A percentile compares a stretch with the other conserved stretches of the same genome.
phyloP scores from a whole-genome alignment of 2,113 vertebrate species.

The Lethenteron reissneri region DNA sequence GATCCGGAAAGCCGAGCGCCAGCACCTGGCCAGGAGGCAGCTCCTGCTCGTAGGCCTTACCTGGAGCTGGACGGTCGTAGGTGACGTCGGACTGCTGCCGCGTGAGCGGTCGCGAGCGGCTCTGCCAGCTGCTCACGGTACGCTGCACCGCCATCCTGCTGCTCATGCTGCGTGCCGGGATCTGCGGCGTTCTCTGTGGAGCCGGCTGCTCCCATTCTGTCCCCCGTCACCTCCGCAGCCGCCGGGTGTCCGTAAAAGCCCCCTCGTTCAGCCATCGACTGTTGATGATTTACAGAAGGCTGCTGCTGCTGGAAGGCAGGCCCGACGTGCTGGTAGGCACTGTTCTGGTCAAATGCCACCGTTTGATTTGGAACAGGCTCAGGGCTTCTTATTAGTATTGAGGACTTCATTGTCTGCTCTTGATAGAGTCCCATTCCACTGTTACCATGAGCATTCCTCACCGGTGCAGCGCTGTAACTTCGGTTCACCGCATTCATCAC shows the following conservation, averaged over 20 bases:
- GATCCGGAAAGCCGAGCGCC: neutral
- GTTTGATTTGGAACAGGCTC: no score
- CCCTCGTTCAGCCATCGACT: neutral
- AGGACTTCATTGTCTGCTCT: no score
- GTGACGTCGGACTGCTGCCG: neutral
- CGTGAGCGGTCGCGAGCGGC: neutral
- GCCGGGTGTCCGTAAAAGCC: no score
- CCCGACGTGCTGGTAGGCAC: neutral
- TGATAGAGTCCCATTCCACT: neutral
- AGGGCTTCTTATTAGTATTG: no score
- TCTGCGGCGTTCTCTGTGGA: slow-evolving; percentile 24
- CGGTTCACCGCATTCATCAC: neutral
- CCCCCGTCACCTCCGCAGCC: no score
- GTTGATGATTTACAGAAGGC: neutral
- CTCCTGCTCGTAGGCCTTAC: neutral
- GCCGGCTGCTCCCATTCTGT: no score
- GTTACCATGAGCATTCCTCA: no score
- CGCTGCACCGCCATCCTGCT: slow-evolving; percentile 84
- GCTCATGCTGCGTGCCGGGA: slow-evolving; percentile 65
- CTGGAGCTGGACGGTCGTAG: neutral
- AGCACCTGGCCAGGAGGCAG: neutral
- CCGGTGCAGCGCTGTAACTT: no score
- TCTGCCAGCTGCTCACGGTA: slow-evolving; percentile 30
- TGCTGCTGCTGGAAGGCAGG: no score
- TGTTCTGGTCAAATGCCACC: no score